A percentile compares a stretch with the other conserved stretches of the same genome.
These are phyloP conservation scores for Calycopis cecrops DNA, from an alignment of 1,140 invertebrate species.

Conservation along the genomic window DNA sequence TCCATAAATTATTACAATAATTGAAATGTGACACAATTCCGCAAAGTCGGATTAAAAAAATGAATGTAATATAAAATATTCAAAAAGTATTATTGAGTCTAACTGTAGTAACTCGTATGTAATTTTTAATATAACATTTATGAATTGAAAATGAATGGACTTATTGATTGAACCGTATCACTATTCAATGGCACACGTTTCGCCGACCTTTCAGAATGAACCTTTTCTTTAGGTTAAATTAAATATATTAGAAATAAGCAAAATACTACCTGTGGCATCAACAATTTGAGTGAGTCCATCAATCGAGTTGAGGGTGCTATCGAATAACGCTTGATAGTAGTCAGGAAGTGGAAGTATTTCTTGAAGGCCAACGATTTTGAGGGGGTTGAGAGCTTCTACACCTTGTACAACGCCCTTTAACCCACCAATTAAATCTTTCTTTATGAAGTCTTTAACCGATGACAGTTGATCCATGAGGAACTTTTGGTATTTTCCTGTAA, in stretches of 20 bases:
- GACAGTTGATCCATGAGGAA: constrained; percentile 70
- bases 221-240: not conserved
- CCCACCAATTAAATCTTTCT: constrained; percentile 69
- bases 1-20: too few species aligned
- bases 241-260: constrained; percentile 5
- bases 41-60: too few species aligned
- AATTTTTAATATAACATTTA: too few species aligned
- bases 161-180: too few species aligned
- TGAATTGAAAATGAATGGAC: too few species aligned
- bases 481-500: constrained; percentile 67
- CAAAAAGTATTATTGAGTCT: too few species aligned
- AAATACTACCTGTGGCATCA: constrained; percentile 64
- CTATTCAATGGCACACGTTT: too few species aligned
- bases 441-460: constrained; percentile 75
- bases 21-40: too few species aligned
- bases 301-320: constrained; percentile 46
- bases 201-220: too few species aligned
- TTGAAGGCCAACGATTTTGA: constrained; percentile 27
- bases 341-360: constrained; percentile 39
- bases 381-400: constrained; percentile 38
- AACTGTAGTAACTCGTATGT: too few species aligned
- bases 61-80: too few species aligned
- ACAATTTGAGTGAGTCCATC: constrained; percentile 67
- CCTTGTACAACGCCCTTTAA: constrained; percentile 41
- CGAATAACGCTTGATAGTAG: constrained; percentile 51